These are phyloP conservation scores for Lymantria dispar DNA, from an alignment of 2,888 invertebrate species.

Conservation along the genomic window DNA sequence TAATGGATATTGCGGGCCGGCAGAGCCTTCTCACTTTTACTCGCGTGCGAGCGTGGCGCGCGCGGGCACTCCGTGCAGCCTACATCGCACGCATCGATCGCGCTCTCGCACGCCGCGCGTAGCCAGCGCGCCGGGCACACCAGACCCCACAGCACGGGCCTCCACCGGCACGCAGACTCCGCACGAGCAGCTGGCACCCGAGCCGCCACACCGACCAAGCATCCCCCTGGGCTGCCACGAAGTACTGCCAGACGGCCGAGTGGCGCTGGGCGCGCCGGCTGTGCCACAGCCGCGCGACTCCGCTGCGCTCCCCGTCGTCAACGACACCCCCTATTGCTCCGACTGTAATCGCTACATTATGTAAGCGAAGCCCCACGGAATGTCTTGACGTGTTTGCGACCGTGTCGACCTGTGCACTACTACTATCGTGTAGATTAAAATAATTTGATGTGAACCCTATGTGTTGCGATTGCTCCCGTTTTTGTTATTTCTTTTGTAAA, in stretches of 20 bases:
- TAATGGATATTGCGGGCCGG: conserved; percentile 64
- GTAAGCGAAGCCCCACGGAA: conserved; percentile 86
- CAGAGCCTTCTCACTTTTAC: conserved; percentile 85
- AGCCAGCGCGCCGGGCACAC: conserved; percentile 66
- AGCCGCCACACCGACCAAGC: conserved; percentile 71
- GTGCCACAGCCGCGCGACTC: conserved; percentile 38
- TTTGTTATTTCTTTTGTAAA: conserved; percentile 21
- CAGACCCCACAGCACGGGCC: conserved; percentile 53
- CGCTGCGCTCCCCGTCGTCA: conserved; percentile 69
- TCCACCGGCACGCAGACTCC: conserved; percentile 73
- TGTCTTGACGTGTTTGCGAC: conserved; percentile 79
- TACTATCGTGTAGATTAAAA: conserved; percentile 54
- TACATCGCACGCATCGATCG: conserved; percentile 75
- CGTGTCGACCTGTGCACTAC: conserved; percentile 78
- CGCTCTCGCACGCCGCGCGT: conserved; percentile 69
- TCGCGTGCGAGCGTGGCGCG: conserved; percentile 90
- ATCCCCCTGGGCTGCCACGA: conserved; percentile 81
- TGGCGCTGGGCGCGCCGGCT: conserved; percentile 67
- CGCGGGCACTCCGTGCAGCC: conserved; percentile 84
- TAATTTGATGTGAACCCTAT: conserved; percentile 47
- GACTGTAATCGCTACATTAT: conserved; percentile 94
- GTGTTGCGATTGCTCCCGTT: conserved; percentile 44
- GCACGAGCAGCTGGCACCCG: conserved; percentile 51
- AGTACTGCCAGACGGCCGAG: conserved; percentile 75
- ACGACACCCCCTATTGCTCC: conserved; percentile 87